Conservation (phyloP, 2,888 invertebrate genomes). For the Sinhomidia bicolor region DNA sequence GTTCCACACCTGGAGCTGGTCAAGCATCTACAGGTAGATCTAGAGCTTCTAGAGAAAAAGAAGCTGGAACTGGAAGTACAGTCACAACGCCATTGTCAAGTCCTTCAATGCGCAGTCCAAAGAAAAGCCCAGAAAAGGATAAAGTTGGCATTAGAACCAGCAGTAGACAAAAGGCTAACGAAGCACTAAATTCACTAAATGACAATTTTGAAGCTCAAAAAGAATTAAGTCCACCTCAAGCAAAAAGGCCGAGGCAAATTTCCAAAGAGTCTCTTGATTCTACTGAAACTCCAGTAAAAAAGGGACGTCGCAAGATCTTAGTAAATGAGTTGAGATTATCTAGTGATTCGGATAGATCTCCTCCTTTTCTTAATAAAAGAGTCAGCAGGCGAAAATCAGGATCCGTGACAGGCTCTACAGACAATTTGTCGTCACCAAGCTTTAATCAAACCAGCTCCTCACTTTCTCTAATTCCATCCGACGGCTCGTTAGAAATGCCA, state of each 20-base stretch:
- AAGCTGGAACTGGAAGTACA: background rate
- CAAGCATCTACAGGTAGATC: background rate
- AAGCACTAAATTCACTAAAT: background rate
- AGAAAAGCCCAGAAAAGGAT: conserved; percentile 39
- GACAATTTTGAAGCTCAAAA: background rate
- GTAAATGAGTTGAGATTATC: background rate
- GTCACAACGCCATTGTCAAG: conserved; percentile 35
- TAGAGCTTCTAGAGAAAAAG: conserved; percentile 52
- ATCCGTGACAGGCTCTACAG: conserved; percentile 49
- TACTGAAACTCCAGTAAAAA: background rate
- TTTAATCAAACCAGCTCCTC: conserved; percentile 34
- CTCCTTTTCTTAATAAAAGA: background rate
- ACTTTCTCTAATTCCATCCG: conserved; percentile 4
- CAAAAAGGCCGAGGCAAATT: conserved; percentile 41
- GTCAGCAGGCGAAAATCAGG: conserved; percentile 59
- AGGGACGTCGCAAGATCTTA: background rate
- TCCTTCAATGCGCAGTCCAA: conserved; percentile 33
- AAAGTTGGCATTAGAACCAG: background rate
- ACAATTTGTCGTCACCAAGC: conserved; percentile 47
- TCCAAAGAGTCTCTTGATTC: conserved; percentile 53
- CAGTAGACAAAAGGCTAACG: conserved; percentile 30
- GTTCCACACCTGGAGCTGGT: conserved; percentile 34
- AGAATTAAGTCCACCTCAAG: conserved; percentile 60
- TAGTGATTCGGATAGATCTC: conserved; percentile 41
- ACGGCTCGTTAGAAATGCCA: background rate